Percentiles rank a stretch among this genome's conserved stretches.
Conservation (phyloP, 2,797 vertebrate species). For the Capromys pilorides region DNA sequence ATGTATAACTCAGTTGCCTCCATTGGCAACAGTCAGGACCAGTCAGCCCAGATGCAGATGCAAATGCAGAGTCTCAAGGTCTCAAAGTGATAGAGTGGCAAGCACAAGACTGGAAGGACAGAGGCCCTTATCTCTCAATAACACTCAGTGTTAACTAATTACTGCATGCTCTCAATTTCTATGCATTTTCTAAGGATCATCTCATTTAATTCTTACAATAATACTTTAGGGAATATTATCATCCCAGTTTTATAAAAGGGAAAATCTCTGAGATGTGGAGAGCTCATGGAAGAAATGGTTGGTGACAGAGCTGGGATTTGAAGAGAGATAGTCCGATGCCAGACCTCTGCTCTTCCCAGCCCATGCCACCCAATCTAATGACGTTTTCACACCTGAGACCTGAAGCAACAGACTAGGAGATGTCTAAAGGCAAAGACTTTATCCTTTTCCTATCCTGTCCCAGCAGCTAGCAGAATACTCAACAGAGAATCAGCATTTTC, state of each 20-base stretch:
- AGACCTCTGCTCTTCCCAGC: not conserved
- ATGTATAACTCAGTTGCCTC: not conserved
- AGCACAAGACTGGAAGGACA: not conserved
- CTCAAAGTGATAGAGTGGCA: not conserved
- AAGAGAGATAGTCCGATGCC: not conserved
- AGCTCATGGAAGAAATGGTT: not conserved
- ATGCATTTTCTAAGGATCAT: not conserved
- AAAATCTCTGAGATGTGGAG: not conserved
- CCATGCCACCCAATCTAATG: not conserved
- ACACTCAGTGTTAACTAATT: not conserved
- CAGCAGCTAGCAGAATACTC: not conserved
- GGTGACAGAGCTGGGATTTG: slow-evolving; percentile 26
- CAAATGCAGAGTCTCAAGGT: not conserved
- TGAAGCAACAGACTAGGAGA: not conserved
- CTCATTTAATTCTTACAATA: not conserved
- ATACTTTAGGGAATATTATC: not conserved
- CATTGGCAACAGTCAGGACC: not conserved
- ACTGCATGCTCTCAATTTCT: not conserved
- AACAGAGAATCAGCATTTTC: not conserved
- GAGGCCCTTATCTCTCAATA: not conserved
- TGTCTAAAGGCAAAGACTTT: too few relatives aligned
- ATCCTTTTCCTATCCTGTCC: not conserved
- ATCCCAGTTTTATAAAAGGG: slow-evolving; percentile 12
- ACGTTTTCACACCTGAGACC: not conserved
- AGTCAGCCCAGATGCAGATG: not conserved